These are phyloP conservation scores for Drosophila parvula DNA, from an alignment of 1,140 invertebrate genomes.

Conservation along the genomic window DNA sequence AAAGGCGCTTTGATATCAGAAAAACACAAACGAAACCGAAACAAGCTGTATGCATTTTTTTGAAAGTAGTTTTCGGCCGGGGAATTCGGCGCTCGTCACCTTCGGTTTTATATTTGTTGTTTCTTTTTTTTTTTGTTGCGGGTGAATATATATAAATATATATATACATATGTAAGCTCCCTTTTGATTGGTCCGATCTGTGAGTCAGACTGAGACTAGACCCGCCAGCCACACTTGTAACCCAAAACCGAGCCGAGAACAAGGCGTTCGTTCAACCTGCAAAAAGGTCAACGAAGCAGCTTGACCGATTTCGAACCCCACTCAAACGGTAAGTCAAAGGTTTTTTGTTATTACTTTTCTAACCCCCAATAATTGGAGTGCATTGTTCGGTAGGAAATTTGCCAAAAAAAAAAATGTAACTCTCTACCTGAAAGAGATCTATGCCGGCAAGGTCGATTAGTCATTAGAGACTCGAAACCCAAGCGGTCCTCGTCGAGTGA, in stretches of 20 bases:
- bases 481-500: constrained; percentile 55
- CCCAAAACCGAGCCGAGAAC: constrained; percentile 26
- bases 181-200: constrained; percentile 44
- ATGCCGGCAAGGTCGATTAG: constrained; percentile 70
- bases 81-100: constrained; percentile 32
- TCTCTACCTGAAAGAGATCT: constrained; percentile 59
- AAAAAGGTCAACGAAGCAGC: constrained; percentile 66
- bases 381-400: constrained; percentile 29
- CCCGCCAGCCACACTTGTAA: constrained; percentile 44
- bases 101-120: constrained; percentile 42
- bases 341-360: constrained; percentile 5
- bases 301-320: constrained; percentile 44
- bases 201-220: constrained; percentile 49
- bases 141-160: background rate
- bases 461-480: constrained; percentile 53
- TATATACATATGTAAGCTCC: constrained; percentile 5
- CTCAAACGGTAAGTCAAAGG: background rate
- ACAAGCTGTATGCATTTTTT: constrained; percentile 71
- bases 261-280: constrained; percentile 72
- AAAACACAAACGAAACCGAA: constrained; percentile 56
- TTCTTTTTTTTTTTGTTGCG: constrained; percentile 13
- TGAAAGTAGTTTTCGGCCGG: constrained; percentile 66
- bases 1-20: constrained; percentile 58
- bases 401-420: constrained; percentile 41
- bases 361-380: constrained; percentile 59